These are phyloP conservation scores for Neopipo cinnamomea DNA, from an alignment of 2,113 vertebrate genomes.

Conservation along the genomic window DNA sequence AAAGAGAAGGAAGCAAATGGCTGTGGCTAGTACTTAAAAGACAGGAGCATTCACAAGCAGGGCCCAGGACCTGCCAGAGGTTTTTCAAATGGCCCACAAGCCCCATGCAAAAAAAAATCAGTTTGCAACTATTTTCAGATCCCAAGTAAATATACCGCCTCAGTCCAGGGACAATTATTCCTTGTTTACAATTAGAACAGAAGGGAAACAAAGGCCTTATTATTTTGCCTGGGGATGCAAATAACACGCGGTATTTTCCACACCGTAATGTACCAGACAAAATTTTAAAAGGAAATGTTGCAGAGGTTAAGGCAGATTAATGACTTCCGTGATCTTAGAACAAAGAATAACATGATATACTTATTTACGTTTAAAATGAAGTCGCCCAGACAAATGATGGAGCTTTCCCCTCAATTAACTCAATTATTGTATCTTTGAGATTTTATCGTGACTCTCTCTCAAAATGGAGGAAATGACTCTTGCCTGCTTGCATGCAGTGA, in stretches of 20 bases:
- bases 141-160: background rate
- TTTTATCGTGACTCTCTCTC: background rate
- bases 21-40: background rate
- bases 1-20: constrained; percentile 34
- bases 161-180: constrained; percentile 13
- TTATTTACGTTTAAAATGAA: constrained; percentile 44
- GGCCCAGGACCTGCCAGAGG: background rate
- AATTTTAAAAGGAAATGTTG: constrained; percentile 41
- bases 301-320: constrained; percentile 52
- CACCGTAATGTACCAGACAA: constrained; percentile 3
- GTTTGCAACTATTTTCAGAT: background rate
- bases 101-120: background rate
- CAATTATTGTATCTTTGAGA: constrained; percentile 26
- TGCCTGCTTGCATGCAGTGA: background rate
- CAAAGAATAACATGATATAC: constrained; percentile 45
- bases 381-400: constrained; percentile 6
- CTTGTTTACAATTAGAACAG: constrained; percentile 48
- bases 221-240: constrained; percentile 42
- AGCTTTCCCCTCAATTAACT: constrained; percentile 45
- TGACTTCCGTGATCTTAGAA: constrained; percentile 48
- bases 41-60: accelerated
- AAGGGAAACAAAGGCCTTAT: constrained; percentile 35
- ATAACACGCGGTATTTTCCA: constrained; percentile 54
- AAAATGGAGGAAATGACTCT: background rate
- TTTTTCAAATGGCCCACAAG: background rate